Evolutionary conservation across 2,888 invertebrate genomes (phyloP), one percentile per base, ranked within the genome.

Genomic region (Crossocerus cetratus): DNA sequence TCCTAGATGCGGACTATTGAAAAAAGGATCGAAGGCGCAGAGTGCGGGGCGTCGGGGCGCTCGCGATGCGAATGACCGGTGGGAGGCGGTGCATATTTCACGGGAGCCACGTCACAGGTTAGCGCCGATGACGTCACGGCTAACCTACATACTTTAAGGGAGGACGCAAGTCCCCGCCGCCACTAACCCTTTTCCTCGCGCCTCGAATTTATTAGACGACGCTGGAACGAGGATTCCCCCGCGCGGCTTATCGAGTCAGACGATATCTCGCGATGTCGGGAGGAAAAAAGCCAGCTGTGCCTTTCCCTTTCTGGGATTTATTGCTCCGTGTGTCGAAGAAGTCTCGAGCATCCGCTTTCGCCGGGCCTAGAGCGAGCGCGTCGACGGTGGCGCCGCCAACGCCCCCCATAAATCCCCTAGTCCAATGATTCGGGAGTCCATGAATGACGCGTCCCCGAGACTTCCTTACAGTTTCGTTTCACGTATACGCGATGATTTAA

Each of bases 121-220:
- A 14, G 49, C 21, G 54, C 56, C 21, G 14, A 77, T 87, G 86
- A 87, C 87, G 86, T 87, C 86, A 87, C 78, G 63, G 79, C 74
- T 87, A 87, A 87, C 86, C 86, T 87, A 87, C 86, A 87, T 87
- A 81, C 72, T 77, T 78, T 77, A 78, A 82, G 80, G 72, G 80
- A 70, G 78, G 16, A 43, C 42, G 44, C 11, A 11, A 58, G 16
- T 3, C n/a, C 13, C 43, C 13, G 43, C 16, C 4, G 14, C 49
- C 16, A 16, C 8, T 49, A 14, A 16, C 49, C 49, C 16, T 49
- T 16, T 49, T 5, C 5, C 49, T 1, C 2, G 4, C 49, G 4
- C 49, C 14, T 49, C 3, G 32, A 32, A 32, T 32, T 32, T 32
- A 32, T 32, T 32, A 32, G 32, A 32, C 11, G 8, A 5, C 23